These are phyloP conservation scores for Thereva nobilitata DNA, from an alignment of 2,888 invertebrate species.

Conservation along the genomic window DNA sequence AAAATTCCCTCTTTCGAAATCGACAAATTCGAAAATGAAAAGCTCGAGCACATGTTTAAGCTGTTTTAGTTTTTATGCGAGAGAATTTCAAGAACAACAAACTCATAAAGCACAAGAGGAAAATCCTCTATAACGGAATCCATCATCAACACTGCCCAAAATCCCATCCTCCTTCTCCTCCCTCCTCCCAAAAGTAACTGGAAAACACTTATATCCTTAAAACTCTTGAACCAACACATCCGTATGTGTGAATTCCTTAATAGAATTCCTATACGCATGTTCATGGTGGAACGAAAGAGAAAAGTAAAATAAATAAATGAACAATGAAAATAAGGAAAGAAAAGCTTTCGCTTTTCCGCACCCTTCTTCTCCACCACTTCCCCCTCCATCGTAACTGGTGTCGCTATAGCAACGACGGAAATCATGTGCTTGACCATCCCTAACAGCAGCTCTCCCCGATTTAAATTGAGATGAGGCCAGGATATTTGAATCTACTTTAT, in stretches of 20 bases:
- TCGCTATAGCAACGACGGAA: conserved; percentile 38
- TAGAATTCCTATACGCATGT: conserved; percentile 24
- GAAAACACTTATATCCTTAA: conserved; percentile 12
- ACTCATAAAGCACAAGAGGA: conserved; percentile 30
- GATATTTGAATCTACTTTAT: background rate
- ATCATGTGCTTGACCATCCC: conserved; percentile 41
- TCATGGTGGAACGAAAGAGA: conserved; percentile 9
- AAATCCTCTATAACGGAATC: conserved; percentile 20
- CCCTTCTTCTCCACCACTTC: background rate
- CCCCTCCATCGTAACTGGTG: background rate
- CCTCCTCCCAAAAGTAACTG: background rate
- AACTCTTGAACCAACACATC: background rate
- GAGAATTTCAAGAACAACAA: conserved; percentile 39
- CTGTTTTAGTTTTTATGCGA: conserved; percentile 16
- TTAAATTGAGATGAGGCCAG: background rate
- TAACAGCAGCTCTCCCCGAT: conserved; percentile 21
- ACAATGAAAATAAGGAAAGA: background rate
- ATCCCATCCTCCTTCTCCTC: background rate
- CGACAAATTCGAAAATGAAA: conserved; percentile 24
- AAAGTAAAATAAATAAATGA: conserved; percentile 4
- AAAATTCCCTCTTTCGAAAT: background rate
- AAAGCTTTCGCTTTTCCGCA: conserved; percentile 31
- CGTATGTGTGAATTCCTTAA: background rate
- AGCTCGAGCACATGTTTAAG: conserved; percentile 17
- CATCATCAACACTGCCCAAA: background rate